Conservation (phyloP, 2,113 vertebrate species). For the Cyanocitta stelleri region DNA sequence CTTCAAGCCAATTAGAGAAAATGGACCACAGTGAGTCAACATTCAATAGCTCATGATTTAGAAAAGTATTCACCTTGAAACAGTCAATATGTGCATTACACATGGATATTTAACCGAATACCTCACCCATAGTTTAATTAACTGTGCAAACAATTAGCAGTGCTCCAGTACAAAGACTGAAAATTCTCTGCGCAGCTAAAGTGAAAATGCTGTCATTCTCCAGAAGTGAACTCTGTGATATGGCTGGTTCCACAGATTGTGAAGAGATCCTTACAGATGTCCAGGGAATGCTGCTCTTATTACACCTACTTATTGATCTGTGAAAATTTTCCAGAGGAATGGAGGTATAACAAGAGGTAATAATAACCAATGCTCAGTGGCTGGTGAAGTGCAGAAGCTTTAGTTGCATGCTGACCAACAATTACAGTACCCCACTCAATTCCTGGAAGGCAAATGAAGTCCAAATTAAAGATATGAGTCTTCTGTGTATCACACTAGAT, state of each 20-base stretch:
- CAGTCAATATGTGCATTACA: conserved; percentile 51
- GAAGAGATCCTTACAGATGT: not conserved
- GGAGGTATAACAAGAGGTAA: not conserved
- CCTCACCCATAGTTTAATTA: conserved; percentile 59
- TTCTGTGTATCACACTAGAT: not conserved
- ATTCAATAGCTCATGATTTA: conserved; percentile 53
- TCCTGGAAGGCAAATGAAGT: not conserved
- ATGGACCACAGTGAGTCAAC: conserved; percentile 31
- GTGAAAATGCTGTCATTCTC: not conserved
- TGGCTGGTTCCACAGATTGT: not conserved
- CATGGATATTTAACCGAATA: conserved; percentile 28
- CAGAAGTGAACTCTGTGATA: not conserved
- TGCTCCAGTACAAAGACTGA: not conserved
- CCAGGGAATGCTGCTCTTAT: not conserved
- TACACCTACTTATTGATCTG: not conserved
- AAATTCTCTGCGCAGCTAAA: not conserved
- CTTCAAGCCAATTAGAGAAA: conserved; percentile 32
- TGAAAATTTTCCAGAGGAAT: not conserved
- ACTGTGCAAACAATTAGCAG: conserved; percentile 57
- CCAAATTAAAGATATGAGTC: not conserved
- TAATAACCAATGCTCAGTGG: not conserved
- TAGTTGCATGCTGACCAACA: not conserved
- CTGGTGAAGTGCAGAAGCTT: not conserved
- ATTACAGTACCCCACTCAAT: not conserved
- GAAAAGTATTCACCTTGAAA: conserved; percentile 59